Evolutionary conservation across 1,140 invertebrate genomes (phyloP).

Genomic region (Diachasmimorpha longicaudata): DNA sequence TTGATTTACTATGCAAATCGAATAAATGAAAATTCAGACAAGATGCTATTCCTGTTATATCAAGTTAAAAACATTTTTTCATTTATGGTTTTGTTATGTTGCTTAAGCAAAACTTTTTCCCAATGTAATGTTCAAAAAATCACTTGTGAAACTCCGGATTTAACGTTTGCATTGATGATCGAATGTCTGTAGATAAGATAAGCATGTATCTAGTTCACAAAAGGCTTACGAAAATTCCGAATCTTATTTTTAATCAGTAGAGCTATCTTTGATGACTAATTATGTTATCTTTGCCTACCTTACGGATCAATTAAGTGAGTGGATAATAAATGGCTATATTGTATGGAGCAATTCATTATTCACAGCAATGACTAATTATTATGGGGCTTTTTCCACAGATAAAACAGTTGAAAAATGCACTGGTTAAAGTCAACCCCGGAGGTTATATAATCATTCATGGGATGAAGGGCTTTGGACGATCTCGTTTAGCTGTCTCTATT

Average conservation of each 20-base stretch:
- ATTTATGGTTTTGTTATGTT: too few relatives aligned
- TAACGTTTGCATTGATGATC: background rate
- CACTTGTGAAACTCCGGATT: slow-evolving; percentile 1
- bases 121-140: background rate
- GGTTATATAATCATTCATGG: slow-evolving; percentile 67
- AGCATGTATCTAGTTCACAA: background rate
- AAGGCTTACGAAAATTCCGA: background rate
- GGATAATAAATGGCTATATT: slow-evolving; percentile 9
- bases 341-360: background rate
- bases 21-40: too few relatives aligned
- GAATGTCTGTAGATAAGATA: background rate
- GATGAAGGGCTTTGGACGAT: slow-evolving; percentile 76
- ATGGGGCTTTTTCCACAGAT: slow-evolving; percentile 35
- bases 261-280: background rate
- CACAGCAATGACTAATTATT: slow-evolving; percentile 5
- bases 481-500: slow-evolving; percentile 67
- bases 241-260: background rate
- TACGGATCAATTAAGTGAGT: slow-evolving; percentile 17
- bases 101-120: too few relatives aligned
- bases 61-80: too few relatives aligned
- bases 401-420: slow-evolving; percentile 43
- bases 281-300: slow-evolving; percentile 5
- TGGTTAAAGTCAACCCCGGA: slow-evolving; percentile 50
- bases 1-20: too few relatives aligned
- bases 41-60: too few relatives aligned